These are phyloP conservation scores for Nothura maculosa DNA, from an alignment of 2,797 vertebrate species.

Conservation along the genomic window DNA sequence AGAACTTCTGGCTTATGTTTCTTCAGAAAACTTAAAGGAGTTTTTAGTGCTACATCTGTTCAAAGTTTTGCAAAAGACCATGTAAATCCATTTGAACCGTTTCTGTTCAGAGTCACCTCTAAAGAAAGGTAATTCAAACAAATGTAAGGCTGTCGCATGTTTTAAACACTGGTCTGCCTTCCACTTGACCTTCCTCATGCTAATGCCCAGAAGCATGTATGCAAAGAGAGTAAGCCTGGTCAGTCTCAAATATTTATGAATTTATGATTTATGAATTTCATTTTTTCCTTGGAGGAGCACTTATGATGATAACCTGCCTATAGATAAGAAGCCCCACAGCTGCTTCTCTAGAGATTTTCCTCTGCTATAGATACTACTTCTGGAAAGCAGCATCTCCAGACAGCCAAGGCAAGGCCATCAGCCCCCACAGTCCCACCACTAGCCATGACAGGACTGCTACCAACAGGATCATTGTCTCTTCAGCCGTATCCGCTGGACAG, in stretches of 20 bases:
- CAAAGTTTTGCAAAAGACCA: background rate
- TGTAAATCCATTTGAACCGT: background rate
- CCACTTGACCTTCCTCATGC: background rate
- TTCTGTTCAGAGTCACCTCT: background rate
- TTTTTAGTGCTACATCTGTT: background rate
- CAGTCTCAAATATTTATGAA: too few relatives aligned
- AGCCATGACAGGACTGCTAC: background rate
- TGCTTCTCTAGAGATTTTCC: too few relatives aligned
- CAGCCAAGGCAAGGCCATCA: background rate
- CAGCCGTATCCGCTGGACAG: background rate
- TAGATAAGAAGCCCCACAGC: background rate
- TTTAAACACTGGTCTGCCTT: background rate
- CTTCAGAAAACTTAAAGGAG: background rate
- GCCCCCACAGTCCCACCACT: background rate
- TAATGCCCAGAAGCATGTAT: background rate
- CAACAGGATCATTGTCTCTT: background rate
- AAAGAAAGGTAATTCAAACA: background rate
- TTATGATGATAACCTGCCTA: background rate
- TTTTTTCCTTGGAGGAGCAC: background rate
- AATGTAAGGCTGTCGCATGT: background rate
- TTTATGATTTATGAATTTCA: background rate
- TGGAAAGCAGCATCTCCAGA: background rate
- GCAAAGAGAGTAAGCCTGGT: fast-evolving
- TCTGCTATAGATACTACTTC: too few relatives aligned
- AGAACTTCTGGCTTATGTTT: background rate